Evolutionary conservation across 2,797 vertebrate species (phyloP).

Genomic region (Urocyon cinereoargenteus): DNA sequence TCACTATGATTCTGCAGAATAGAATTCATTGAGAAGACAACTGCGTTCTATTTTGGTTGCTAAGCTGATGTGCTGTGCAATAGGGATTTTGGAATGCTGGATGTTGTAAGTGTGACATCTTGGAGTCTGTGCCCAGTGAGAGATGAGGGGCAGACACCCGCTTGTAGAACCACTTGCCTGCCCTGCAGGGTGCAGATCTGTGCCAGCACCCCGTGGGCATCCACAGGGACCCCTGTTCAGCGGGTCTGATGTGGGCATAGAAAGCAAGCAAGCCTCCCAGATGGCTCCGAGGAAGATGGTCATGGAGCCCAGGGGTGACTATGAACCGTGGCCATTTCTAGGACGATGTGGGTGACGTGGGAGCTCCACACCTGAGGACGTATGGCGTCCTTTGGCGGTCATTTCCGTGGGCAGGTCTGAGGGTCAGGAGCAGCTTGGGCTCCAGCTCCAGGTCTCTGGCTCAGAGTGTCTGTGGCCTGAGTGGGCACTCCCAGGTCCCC

Average conservation of each 20-base stretch:
- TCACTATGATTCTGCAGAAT: not conserved
- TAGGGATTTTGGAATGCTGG: not conserved
- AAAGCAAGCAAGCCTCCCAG: not conserved
- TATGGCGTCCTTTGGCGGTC: not conserved
- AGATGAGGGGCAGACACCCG: too few relatives aligned
- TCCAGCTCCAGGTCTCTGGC: not conserved
- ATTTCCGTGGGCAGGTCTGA: not conserved
- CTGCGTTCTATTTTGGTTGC: not conserved
- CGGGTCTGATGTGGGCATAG: not conserved
- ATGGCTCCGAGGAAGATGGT: not conserved
- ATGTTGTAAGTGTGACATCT: too few relatives aligned
- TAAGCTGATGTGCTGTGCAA: not conserved
- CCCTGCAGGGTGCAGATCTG: rapidly evolving
- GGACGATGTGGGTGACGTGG: not conserved
- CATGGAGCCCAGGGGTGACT: rapidly evolving
- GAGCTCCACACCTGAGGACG: not conserved
- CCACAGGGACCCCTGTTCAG: not conserved
- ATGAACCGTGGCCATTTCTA: rapidly evolving
- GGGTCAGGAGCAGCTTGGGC: not conserved
- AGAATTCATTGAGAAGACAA: not conserved
- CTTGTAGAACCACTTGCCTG: too few relatives aligned
- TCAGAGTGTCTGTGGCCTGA: not conserved
- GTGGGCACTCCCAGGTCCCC: not conserved
- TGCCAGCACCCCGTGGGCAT: rapidly evolving
- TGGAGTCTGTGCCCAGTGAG: not conserved